phyloP scores from a whole-genome alignment of 1,140 invertebrate species.

The Magallana angulata region DNA sequence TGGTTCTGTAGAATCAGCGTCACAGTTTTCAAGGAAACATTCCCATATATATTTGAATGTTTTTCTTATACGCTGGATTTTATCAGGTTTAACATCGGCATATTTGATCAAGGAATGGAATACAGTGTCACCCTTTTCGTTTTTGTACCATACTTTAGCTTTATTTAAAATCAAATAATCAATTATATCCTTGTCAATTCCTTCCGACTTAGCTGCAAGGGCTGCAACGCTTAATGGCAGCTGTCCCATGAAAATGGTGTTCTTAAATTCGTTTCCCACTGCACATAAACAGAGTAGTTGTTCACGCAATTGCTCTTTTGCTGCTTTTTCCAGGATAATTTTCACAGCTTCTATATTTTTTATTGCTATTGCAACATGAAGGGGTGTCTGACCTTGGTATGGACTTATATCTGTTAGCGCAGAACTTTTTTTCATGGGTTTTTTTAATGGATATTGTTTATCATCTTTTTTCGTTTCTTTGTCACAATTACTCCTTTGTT shows the following conservation, averaged over 20 bases:
- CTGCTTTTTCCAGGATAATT: conserved; percentile 32
- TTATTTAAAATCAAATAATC: conserved; percentile 56
- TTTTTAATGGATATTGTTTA: no score
- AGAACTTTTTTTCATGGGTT: conserved; percentile 17
- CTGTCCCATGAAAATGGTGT: conserved; percentile 68
- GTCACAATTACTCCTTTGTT: no score
- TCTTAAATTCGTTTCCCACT: conserved; percentile 56
- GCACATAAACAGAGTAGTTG: conserved; percentile 46
- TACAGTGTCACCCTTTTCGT: conserved; percentile 62
- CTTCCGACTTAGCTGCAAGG: conserved; percentile 55
- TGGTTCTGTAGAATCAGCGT: not conserved
- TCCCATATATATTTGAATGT: conserved; percentile 56
- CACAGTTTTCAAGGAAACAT: not conserved
- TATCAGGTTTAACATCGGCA: conserved; percentile 62
- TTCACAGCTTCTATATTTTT: conserved; percentile 56
- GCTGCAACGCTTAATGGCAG: conserved; percentile 67
- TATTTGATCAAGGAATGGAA: conserved; percentile 67
- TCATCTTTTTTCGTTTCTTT: no score
- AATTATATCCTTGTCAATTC: conserved; percentile 44
- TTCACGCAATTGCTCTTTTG: not conserved
- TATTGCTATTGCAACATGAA: conserved; percentile 66
- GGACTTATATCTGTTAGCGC: conserved; percentile 36
- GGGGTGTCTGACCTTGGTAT: conserved; percentile 65
- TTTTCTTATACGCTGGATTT: conserved; percentile 48
- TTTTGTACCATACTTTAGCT: conserved; percentile 49